phyloP scores from a whole-genome alignment of 2,888 invertebrate species.

The Melanchra persicariae region DNA sequence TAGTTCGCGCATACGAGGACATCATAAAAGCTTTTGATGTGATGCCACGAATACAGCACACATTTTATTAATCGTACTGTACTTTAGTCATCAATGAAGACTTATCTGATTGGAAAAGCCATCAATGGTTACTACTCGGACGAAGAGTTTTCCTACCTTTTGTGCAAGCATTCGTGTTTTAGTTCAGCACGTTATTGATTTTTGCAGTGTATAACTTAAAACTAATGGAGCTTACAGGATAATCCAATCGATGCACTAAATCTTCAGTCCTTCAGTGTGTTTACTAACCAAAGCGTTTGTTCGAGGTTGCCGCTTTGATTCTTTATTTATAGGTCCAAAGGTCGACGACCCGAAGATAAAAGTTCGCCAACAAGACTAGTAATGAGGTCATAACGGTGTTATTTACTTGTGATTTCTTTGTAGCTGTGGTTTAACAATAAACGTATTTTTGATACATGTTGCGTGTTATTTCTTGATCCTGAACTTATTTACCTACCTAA shows the following conservation, averaged over 20 bases:
- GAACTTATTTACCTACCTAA: neutral
- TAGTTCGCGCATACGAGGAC: neutral
- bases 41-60: neutral
- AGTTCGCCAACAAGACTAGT: slow-evolving; percentile 19
- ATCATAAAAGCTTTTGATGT: neutral
- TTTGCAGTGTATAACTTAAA: neutral
- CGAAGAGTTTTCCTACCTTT: neutral
- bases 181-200: slow-evolving; percentile 10
- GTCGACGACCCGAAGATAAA: slow-evolving; percentile 48
- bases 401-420: slow-evolving; percentile 31
- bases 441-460: slow-evolving; percentile 26
- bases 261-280: slow-evolving; percentile 11
- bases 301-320: slow-evolving; percentile 38
- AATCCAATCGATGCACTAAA: slow-evolving; percentile 3
- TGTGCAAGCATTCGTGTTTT: slow-evolving; percentile 5
- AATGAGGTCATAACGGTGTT: slow-evolving; percentile 37
- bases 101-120: neutral
- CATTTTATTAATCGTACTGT: neutral
- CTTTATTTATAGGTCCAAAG: slow-evolving; percentile 47
- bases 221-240: neutral
- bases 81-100: neutral
- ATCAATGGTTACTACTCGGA: neutral
- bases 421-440: slow-evolving; percentile 47
- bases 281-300: slow-evolving; percentile 29
- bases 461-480: slow-evolving; percentile 30